Conservation (phyloP, 2,113 vertebrate genomes). For the Helogale parvula region DNA sequence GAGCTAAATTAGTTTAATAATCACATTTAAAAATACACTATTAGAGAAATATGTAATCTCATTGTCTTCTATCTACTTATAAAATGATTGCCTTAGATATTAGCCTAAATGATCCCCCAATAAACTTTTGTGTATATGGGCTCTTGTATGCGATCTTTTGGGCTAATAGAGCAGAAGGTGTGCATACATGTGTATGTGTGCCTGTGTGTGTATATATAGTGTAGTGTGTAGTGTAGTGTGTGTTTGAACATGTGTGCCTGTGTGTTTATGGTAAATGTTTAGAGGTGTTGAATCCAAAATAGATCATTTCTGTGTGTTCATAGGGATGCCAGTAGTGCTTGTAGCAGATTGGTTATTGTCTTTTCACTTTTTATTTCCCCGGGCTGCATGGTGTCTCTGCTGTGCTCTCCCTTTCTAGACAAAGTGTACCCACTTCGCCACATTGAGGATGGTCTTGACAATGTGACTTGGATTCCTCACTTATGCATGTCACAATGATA, state of each 20-base stretch:
- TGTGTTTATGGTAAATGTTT: background rate
- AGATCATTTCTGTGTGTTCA: background rate
- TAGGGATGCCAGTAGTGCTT: accelerated
- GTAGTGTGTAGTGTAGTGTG: background rate
- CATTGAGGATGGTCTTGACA: background rate
- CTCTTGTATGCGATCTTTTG: background rate
- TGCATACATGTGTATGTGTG: too few species aligned
- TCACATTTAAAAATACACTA: background rate
- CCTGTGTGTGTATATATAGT: background rate
- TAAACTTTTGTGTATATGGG: background rate
- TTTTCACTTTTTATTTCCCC: background rate
- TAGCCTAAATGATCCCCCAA: background rate
- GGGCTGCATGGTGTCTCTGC: too few species aligned
- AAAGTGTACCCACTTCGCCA: background rate
- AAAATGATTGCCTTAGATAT: background rate
- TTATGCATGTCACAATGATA: background rate
- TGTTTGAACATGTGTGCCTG: background rate
- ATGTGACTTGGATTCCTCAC: background rate
- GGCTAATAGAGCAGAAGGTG: background rate
- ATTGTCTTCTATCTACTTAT: background rate
- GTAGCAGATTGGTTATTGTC: background rate
- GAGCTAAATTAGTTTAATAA: background rate
- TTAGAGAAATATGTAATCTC: background rate
- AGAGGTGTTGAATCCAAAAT: background rate
- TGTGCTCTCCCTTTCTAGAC: background rate